These are phyloP conservation scores for Halcyon smyrnensis DNA, from an alignment of 2,797 vertebrate genomes.

Conservation along the genomic window DNA sequence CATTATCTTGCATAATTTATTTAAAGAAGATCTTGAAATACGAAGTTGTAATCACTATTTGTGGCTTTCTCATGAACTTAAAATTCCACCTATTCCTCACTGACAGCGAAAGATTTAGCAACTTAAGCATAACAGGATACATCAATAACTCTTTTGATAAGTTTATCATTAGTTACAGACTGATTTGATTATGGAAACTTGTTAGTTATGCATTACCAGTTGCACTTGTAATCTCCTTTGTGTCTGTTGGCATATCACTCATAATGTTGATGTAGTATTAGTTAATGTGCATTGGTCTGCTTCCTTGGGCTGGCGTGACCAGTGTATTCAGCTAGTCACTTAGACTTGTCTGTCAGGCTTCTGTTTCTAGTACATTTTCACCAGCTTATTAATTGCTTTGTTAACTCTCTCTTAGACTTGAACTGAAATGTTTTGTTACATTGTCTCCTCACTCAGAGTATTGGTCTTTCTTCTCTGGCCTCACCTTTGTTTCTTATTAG, in stretches of 20 bases:
- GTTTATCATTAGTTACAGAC: background rate
- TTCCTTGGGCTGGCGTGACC: background rate
- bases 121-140: background rate
- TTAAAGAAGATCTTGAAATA: background rate
- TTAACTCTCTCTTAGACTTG: background rate
- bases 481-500: slow-evolving; percentile 54
- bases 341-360: background rate
- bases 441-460: background rate
- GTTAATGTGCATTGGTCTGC: background rate
- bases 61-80: background rate
- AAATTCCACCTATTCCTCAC: background rate
- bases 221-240: background rate
- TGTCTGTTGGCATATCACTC: background rate
- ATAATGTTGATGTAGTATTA: background rate
- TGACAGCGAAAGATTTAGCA: background rate
- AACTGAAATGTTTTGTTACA: background rate
- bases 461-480: background rate
- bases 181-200: background rate
- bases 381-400: background rate
- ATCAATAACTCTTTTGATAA: background rate
- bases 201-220: background rate
- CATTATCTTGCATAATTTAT: background rate
- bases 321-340: background rate
- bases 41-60: background rate
- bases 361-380: background rate